Evolutionary conservation across 2,113 vertebrate species (phyloP).

Genomic region (Nesogale talazaci): DNA sequence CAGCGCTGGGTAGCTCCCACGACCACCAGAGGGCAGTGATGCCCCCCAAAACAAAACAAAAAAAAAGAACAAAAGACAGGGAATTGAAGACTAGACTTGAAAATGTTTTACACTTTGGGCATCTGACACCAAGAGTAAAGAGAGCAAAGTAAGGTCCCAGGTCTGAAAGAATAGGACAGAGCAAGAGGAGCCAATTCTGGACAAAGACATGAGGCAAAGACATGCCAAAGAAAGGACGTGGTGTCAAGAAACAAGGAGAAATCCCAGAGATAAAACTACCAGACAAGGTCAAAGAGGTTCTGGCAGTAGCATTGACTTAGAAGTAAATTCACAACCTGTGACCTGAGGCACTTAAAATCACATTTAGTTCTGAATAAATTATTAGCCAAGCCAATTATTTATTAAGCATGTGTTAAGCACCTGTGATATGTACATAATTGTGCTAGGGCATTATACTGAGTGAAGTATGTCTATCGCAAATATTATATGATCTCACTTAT

Average conservation of each 20-base stretch:
- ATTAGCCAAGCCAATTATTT: neutral
- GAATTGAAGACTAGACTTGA: neutral
- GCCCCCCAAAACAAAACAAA: too few relatives aligned
- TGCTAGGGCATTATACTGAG: neutral
- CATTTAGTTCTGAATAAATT: conserved; percentile 3
- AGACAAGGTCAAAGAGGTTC: neutral
- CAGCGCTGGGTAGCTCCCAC: too few relatives aligned
- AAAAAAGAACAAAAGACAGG: neutral
- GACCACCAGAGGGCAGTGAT: too few relatives aligned
- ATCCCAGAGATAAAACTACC: neutral
- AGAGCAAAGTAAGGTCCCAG: neutral
- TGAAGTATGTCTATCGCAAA: neutral
- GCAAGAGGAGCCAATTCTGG: neutral
- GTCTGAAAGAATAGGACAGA: neutral
- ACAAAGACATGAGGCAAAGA: too few relatives aligned
- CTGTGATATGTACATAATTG: neutral
- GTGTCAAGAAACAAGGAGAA: neutral
- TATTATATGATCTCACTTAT: neutral
- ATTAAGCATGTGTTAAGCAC: neutral
- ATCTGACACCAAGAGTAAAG: neutral
- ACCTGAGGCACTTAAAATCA: neutral
- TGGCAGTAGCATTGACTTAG: neutral
- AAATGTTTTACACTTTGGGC: neutral
- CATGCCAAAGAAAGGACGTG: too few relatives aligned
- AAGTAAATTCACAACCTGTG: neutral